Evolutionary conservation across 2,888 invertebrate species (phyloP), one percentile per base, ranked within the genome.

Genomic region (Tineola bisselliella): DNA sequence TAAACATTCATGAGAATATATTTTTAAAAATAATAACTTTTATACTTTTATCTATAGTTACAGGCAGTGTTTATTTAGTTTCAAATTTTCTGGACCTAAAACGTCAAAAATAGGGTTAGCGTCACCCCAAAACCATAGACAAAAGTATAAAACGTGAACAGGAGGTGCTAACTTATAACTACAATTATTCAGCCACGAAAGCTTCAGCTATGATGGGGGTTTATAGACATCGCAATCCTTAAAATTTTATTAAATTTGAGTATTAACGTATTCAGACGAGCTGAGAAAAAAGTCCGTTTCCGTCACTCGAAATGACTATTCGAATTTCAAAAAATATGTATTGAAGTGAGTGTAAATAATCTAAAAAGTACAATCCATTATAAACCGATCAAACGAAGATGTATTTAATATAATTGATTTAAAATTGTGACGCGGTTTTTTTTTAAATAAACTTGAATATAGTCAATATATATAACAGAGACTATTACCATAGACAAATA

Each of bases 151-250:
- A 54, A 54, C 12, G 1, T 12, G 3, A 48, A 54, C 54, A 8
- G 54, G 15, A 17, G 13, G 54, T 54, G 54, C 54, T 54, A 78
- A 76, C 82, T 81, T 84, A 12, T 54, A 54, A 64, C 75, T 81
- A 80, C 63, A 70, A 25, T 81, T 80, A 78, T 70, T 68, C 76
- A 81, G 81, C 82, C 82, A 83, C 77, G 69, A 74, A 84, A 84
- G 84, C 84, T 77, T 77, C 69, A 66, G 17, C 38, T 38, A 38
- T 38, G 38, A 38, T 38, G 71, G 72, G 75, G 74, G 69, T 62
- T 64, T 60, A 72, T 66, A 67, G 68, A 73, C 76, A 76, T 79
- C 77, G 76, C 76, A 74, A 66, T 71, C 66, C 68, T 67, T 67
- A 66, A 62, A 63, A 65, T 62, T 62, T 38, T 43, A 61, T 60